Percentiles rank a stretch among this genome's conserved stretches.
These are phyloP conservation scores for Phodopus roborovskii DNA, from an alignment of 2,113 vertebrate genomes.

Conservation along the genomic window DNA sequence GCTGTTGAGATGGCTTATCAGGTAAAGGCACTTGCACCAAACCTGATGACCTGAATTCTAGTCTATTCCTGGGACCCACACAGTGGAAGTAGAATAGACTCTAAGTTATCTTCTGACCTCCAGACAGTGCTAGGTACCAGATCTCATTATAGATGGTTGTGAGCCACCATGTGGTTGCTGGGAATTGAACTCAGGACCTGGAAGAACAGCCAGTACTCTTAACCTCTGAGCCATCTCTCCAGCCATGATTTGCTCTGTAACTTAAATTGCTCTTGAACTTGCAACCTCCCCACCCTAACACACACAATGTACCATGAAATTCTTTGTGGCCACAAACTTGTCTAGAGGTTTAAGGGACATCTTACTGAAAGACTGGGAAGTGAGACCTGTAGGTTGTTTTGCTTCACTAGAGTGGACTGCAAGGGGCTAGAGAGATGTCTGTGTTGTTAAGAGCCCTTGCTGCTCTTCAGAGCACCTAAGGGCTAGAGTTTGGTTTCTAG, in stretches of 20 bases:
- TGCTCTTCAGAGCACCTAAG: neutral
- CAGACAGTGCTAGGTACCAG: too few relatives aligned
- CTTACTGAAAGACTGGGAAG: slow-evolving; percentile 17
- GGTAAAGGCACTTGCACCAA: neutral
- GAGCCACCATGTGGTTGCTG: too few relatives aligned
- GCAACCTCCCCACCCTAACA: too few relatives aligned
- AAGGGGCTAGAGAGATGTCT: too few relatives aligned
- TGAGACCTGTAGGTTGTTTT: neutral
- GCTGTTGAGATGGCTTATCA: neutral
- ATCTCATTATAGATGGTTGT: too few relatives aligned
- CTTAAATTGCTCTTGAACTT: neutral
- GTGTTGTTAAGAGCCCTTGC: neutral
- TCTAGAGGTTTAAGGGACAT: neutral
- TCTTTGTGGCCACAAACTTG: neutral
- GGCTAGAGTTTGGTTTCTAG: neutral
- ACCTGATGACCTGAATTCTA: neutral
- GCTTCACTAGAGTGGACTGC: neutral
- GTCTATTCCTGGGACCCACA: neutral
- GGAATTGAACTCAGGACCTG: too few relatives aligned
- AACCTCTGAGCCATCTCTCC: too few relatives aligned
- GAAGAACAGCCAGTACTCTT: too few relatives aligned
- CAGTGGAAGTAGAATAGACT: neutral
- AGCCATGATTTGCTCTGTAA: too few relatives aligned
- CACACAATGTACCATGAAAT: neutral
- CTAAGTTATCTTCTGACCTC: neutral